Evolutionary conservation across 2,797 vertebrate genomes (phyloP).

Genomic region (Xyrichtys novacula): DNA sequence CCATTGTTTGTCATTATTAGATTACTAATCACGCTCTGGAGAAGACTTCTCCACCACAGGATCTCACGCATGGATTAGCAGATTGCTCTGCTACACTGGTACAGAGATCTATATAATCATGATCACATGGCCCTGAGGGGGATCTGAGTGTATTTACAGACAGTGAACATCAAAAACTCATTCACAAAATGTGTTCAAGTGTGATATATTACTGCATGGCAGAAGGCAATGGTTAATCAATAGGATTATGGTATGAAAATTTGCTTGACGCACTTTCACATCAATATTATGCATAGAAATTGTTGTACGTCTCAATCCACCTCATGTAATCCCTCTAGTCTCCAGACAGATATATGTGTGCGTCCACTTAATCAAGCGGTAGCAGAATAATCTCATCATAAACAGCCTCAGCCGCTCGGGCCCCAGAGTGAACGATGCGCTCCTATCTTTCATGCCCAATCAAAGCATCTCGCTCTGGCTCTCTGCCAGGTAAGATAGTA

Average conservation of each 20-base stretch:
- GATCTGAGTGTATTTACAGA: constrained; percentile 24
- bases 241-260: constrained; percentile 33
- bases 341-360: constrained; percentile 37
- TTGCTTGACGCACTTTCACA: constrained; percentile 25
- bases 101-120: constrained; percentile 23
- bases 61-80: constrained; percentile 34
- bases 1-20: constrained; percentile 9
- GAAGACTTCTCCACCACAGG: neutral
- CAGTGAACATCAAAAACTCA: constrained; percentile 3
- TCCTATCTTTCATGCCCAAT: constrained; percentile 46
- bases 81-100: constrained; percentile 13
- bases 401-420: constrained; percentile 46
- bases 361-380: constrained; percentile 59
- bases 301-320: constrained; percentile 1
- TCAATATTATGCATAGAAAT: constrained; percentile 23
- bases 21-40: constrained; percentile 21
- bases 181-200: constrained; percentile 15
- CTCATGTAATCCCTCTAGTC: constrained; percentile 34
- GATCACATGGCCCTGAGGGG: constrained; percentile 6
- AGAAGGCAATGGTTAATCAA: constrained; percentile 34
- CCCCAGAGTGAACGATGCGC: constrained; percentile 19
- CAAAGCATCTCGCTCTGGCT: constrained; percentile 51
- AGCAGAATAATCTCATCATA: constrained; percentile 60
- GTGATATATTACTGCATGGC: constrained; percentile 11
- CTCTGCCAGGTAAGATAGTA: constrained; percentile 55